These are phyloP conservation scores for Phycodurus eques DNA, from an alignment of 2,113 vertebrate genomes.

Conservation along the genomic window DNA sequence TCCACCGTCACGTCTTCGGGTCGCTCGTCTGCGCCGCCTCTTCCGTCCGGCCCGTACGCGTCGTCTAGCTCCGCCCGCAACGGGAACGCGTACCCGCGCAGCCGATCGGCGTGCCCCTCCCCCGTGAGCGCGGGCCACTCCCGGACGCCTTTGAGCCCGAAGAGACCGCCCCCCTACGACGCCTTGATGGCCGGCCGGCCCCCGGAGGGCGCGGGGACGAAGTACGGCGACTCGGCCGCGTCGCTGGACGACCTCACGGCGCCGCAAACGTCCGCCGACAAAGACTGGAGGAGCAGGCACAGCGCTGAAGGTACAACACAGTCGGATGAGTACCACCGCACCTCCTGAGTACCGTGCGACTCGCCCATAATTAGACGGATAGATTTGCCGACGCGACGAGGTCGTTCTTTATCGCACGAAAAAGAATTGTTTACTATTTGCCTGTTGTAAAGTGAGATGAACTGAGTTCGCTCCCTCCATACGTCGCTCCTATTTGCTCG, in stretches of 20 bases:
- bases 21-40: slow-evolving; percentile 87
- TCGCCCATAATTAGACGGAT: too few species aligned
- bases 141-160: slow-evolving; percentile 88
- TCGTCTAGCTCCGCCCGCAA: slow-evolving; percentile 81
- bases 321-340: too few species aligned
- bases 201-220: slow-evolving; percentile 75
- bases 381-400: too few species aligned
- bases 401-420: too few species aligned
- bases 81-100: slow-evolving; percentile 88
- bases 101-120: slow-evolving; percentile 91
- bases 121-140: slow-evolving; percentile 90
- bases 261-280: slow-evolving; percentile 83
- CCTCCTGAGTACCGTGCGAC: too few species aligned
- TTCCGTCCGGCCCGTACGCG: slow-evolving; percentile 85
- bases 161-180: slow-evolving; percentile 92
- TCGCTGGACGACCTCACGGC: slow-evolving; percentile 86
- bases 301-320: slow-evolving; percentile 68
- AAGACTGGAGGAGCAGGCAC: slow-evolving; percentile 82
- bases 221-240: slow-evolving; percentile 79
- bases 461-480: too few species aligned
- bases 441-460: too few species aligned
- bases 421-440: too few species aligned
- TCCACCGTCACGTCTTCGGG: slow-evolving; percentile 79
- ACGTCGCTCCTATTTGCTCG: too few species aligned
- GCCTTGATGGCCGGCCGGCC: slow-evolving; percentile 79